Conservation (phyloP, 2,888 invertebrate species). For the Lymantria monacha region DNA sequence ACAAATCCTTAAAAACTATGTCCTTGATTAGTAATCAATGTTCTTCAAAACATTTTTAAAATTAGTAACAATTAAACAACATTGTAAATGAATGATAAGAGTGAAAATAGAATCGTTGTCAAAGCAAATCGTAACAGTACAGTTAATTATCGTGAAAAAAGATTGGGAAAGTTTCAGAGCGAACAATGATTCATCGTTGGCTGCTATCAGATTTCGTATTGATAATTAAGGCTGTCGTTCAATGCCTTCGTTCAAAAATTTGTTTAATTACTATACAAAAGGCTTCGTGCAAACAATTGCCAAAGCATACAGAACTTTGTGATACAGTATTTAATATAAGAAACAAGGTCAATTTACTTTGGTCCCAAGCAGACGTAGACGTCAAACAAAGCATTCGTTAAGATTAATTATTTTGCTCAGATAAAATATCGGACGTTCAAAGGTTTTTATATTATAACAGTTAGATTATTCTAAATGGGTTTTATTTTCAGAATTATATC, state of each 20-base stretch:
- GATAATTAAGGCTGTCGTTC: slow-evolving; percentile 15
- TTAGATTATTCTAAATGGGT: too few species aligned
- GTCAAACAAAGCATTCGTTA: slow-evolving; percentile 26
- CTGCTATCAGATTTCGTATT: slow-evolving; percentile 14
- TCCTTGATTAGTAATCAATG: too few species aligned
- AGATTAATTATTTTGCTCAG: slow-evolving; percentile 21
- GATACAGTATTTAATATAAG: neutral
- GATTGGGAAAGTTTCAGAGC: slow-evolving; percentile 1
- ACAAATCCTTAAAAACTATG: too few species aligned
- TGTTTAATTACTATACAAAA: slow-evolving; percentile 13
- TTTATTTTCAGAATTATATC: too few species aligned
- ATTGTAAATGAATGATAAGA: too few species aligned
- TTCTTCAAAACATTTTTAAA: too few species aligned
- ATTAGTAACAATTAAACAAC: too few species aligned
- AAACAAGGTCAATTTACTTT: slow-evolving; percentile 5
- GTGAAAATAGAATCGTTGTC: too few species aligned
- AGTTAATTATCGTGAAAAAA: slow-evolving; percentile 3
- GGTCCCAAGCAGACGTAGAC: slow-evolving; percentile 16
- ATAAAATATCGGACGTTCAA: slow-evolving; percentile 13
- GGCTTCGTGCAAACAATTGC: slow-evolving; percentile 4
- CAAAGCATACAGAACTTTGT: neutral
- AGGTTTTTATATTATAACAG: slow-evolving; percentile 6
- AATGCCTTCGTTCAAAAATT: slow-evolving; percentile 8
- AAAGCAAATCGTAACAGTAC: too few species aligned
- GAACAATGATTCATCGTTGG: slow-evolving; percentile 14